Percentiles rank a stretch among this genome's conserved stretches.
These are phyloP conservation scores for Dascyllus trimaculatus DNA, from an alignment of 2,113 vertebrate genomes.

Conservation along the genomic window DNA sequence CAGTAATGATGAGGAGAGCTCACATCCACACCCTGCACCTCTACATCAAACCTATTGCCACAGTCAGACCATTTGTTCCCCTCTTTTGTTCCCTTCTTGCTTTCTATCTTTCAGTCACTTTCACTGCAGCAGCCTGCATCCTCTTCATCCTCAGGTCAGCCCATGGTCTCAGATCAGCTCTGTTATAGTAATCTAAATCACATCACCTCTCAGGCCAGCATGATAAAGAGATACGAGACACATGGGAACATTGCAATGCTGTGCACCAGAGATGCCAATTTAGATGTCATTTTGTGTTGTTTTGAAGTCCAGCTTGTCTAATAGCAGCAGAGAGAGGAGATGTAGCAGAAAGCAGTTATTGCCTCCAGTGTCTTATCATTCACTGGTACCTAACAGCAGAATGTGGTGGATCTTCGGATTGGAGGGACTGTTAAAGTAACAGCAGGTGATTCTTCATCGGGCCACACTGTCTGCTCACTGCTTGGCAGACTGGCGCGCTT, in stretches of 20 bases:
- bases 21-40: conserved; percentile 2
- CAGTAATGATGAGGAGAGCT: conserved; percentile 32
- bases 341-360: conserved; percentile 49
- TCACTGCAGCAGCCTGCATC: conserved; percentile 6
- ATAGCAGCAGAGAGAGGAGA: conserved; percentile 44
- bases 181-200: conserved; percentile 36
- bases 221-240: conserved; percentile 41
- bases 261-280: conserved; percentile 61
- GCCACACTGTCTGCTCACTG: conserved; percentile 22
- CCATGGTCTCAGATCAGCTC: conserved; percentile 14
- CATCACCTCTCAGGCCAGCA: conserved; percentile 14
- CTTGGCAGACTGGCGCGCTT: neutral
- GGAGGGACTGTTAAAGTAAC: conserved; percentile 31
- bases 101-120: neutral
- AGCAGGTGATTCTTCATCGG: conserved; percentile 58
- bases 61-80: neutral
- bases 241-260: conserved; percentile 10
- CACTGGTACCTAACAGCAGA: conserved; percentile 32
- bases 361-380: conserved; percentile 55
- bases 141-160: neutral
- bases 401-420: conserved; percentile 31
- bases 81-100: neutral
- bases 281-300: conserved; percentile 64
- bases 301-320: conserved; percentile 60
- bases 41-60: conserved; percentile 24